These are phyloP conservation scores for Gonocerus acuteangulatus DNA, from an alignment of 2,888 invertebrate genomes.

Conservation along the genomic window DNA sequence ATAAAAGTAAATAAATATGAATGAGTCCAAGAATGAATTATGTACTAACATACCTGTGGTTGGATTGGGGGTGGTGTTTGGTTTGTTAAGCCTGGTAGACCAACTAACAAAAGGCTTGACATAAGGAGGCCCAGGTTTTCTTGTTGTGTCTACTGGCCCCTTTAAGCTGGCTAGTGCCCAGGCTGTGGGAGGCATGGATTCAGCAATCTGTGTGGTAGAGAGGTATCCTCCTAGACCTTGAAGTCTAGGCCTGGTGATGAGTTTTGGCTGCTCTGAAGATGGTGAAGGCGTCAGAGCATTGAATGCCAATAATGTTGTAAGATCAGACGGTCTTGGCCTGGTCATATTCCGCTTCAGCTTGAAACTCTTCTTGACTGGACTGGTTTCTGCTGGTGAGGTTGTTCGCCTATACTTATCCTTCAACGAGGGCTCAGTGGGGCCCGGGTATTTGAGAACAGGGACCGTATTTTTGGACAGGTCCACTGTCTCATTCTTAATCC, in stretches of 20 bases:
- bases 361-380: neutral
- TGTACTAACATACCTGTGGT: slow-evolving; percentile 12
- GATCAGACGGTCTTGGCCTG: slow-evolving; percentile 4
- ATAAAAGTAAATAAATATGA: no score
- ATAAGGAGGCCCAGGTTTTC: neutral
- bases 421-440: slow-evolving; percentile 7
- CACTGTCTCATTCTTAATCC: slow-evolving; percentile 20
- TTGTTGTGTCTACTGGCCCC: slow-evolving; percentile 7
- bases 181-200: slow-evolving; percentile 28
- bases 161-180: slow-evolving; percentile 30
- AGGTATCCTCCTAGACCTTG: slow-evolving; percentile 1
- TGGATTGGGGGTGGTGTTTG: slow-evolving; percentile 11
- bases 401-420: slow-evolving; percentile 15
- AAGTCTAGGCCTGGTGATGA: neutral
- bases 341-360: slow-evolving; percentile 18
- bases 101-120: slow-evolving; percentile 31
- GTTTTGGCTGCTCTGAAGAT: neutral
- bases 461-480: slow-evolving; percentile 23
- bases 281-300: slow-evolving; percentile 7
- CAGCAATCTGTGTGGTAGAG: slow-evolving; percentile 9
- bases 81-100: slow-evolving; percentile 29
- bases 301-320: slow-evolving; percentile 8
- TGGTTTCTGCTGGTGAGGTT: neutral
- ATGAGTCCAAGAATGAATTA: no score
- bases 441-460: slow-evolving; percentile 9